Evolutionary conservation across 2,888 invertebrate species (phyloP).

Genomic region (Tethea ocularis): DNA sequence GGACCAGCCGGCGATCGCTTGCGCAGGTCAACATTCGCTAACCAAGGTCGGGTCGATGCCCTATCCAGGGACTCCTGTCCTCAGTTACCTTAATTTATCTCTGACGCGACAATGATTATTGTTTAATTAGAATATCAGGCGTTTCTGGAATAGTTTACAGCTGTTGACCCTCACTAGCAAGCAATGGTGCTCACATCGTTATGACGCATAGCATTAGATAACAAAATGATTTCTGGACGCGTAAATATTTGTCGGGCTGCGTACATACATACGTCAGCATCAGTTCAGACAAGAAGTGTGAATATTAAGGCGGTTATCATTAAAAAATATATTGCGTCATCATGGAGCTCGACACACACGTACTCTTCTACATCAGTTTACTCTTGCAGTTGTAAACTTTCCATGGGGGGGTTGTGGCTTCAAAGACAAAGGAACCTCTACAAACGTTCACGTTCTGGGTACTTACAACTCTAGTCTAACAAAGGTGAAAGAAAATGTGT

Average conservation of each 20-base stretch:
- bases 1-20: conserved; percentile 59
- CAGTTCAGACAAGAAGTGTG: neutral
- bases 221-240: conserved; percentile 5
- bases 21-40: conserved; percentile 75
- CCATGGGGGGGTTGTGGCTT: neutral
- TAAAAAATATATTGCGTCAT: neutral
- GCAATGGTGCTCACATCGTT: neutral
- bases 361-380: neutral
- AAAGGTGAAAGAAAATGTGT: neutral
- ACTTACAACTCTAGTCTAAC: neutral
- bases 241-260: conserved; percentile 7
- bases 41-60: conserved; percentile 70
- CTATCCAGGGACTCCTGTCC: conserved; percentile 46
- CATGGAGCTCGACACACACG: neutral
- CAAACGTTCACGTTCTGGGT: conserved; percentile 2
- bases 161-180: neutral
- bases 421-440: conserved; percentile 1
- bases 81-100: neutral
- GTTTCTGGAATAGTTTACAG: neutral
- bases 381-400: neutral
- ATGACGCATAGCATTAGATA: neutral
- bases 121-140: neutral
- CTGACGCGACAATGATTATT: neutral
- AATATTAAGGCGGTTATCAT: conserved; percentile 1
- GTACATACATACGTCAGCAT: neutral